Conservation (phyloP, 2,888 invertebrate genomes). For the Litoditis marina region DNA sequence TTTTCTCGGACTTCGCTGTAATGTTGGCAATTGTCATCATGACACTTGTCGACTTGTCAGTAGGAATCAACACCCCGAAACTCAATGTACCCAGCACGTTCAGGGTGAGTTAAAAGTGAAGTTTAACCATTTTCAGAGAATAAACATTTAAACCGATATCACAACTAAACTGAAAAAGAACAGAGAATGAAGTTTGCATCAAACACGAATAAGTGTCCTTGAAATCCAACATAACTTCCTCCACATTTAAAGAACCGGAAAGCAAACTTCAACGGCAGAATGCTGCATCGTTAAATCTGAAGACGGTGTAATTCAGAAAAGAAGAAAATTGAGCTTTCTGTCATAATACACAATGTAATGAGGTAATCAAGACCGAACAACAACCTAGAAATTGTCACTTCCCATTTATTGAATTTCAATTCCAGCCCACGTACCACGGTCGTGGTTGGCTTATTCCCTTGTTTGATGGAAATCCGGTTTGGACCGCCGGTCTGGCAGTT, state of each 20-base stretch:
- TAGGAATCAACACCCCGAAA: slow-evolving; percentile 88
- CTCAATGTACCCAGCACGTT: slow-evolving; percentile 73
- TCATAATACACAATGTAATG: too few species aligned
- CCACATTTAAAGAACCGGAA: too few species aligned
- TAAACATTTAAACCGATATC: neutral
- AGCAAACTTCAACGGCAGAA: too few species aligned
- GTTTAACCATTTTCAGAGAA: neutral
- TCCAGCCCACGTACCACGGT: slow-evolving; percentile 59
- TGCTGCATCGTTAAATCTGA: too few species aligned
- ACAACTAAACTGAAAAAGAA: neutral
- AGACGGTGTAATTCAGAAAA: too few species aligned
- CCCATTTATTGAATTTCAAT: too few species aligned
- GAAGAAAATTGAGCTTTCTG: too few species aligned
- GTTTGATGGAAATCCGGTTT: slow-evolving; percentile 73
- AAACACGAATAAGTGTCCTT: neutral
- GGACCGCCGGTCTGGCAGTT: slow-evolving; percentile 79
- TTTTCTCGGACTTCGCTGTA: slow-evolving; percentile 80
- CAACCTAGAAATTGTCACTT: too few species aligned
- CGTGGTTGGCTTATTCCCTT: slow-evolving; percentile 61
- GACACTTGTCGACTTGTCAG: slow-evolving; percentile 78
- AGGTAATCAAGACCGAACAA: too few species aligned
- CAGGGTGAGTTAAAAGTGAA: slow-evolving; percentile 31
- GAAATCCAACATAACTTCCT: too few species aligned
- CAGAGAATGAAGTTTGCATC: neutral
- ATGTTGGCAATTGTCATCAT: slow-evolving; percentile 90